Base-by-base conservation (phyloP, 2,888 invertebrate species). In the Drosophila eohydei region DNA sequence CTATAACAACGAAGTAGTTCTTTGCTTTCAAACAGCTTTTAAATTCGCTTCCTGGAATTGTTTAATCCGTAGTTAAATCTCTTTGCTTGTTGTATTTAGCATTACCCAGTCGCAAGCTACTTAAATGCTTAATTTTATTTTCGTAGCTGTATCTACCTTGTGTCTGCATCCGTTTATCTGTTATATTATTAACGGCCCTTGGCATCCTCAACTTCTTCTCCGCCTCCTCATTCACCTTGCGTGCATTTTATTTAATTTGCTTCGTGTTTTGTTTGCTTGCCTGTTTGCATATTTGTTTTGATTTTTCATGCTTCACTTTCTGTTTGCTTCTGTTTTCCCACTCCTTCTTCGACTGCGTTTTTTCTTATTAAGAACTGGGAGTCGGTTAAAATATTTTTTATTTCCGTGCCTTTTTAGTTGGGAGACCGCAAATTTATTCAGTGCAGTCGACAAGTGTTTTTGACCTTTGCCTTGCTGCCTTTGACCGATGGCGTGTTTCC, bases 241-340 rank as follows among this genome's bases (percentile, higher is more conserved):
- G 59, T 71, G 56, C 65, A 73, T 78, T 78, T 85, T 77, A 82
- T 89, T 82, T 85, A 78, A 88, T 89, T 85, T 88, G 60, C 83
- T 74, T 65, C 62, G 68, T 75, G 79, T 66, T 87, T 84, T 81
- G 76, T 83, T 77, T 81, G 71, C 52, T 67, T 64, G 74, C 57
- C 60, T 81, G 75, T 84, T 84, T 81, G 71, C 80, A 67, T 80
- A 69, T 76, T 89, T 89, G 78, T 88, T 89, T 89, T 82, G 83
- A 88, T 74, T 80, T 80, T 81, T 78, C 74, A 78, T 73, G 73
- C 66, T 79, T 61, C 72, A 41, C 65, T 40, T 40, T 54, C 58
- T 60, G 51, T 50, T 66, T 44, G 32, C 36, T 26, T 74, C 56
- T 63, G 40, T 54, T 51, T 41, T 64, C 36, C 28, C 54, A 2